phyloP scores from a whole-genome alignment of 2,888 invertebrate genomes.

The Brenthis hecate region DNA sequence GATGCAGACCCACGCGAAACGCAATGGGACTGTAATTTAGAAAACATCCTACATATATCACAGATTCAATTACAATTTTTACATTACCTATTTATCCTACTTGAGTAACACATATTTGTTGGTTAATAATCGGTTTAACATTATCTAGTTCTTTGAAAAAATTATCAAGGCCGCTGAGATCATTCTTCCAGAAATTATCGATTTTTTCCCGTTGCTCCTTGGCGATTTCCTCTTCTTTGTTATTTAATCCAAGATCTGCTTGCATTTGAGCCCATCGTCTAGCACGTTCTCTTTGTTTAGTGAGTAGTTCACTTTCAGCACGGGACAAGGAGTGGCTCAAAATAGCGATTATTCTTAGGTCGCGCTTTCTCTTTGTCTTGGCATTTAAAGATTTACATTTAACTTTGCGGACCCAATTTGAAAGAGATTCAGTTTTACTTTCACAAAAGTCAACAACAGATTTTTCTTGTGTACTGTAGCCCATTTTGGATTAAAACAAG shows the following conservation, averaged over 20 bases:
- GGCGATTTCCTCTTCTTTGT: slow-evolving; percentile 72
- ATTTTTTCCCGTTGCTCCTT: slow-evolving; percentile 72
- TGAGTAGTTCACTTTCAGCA: slow-evolving; percentile 83
- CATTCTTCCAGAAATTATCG: slow-evolving; percentile 81
- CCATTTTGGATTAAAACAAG: slow-evolving; percentile 57
- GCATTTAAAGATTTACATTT: slow-evolving; percentile 83
- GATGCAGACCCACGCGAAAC: slow-evolving; percentile 82
- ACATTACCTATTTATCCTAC: slow-evolving; percentile 62
- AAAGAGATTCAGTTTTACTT: slow-evolving; percentile 82
- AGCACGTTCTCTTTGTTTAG: slow-evolving; percentile 84
- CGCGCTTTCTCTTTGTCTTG: slow-evolving; percentile 82
- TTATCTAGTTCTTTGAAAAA: slow-evolving; percentile 85
- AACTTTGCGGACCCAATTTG: slow-evolving; percentile 85
- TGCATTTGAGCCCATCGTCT: slow-evolving; percentile 83
- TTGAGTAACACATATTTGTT: slow-evolving; percentile 40
- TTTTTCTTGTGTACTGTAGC: slow-evolving; percentile 73
- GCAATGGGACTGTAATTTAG: slow-evolving; percentile 83
- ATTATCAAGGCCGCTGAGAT: slow-evolving; percentile 84
- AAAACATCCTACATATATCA: slow-evolving; percentile 82
- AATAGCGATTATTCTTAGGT: slow-evolving; percentile 85
- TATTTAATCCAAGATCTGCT: slow-evolving; percentile 74
- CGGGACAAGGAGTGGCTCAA: slow-evolving; percentile 82
- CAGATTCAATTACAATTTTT: slow-evolving; percentile 67
- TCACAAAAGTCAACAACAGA: slow-evolving; percentile 77
- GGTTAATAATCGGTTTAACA: slow-evolving; percentile 76